These are phyloP conservation scores for Uropetala carovei DNA, from an alignment of 2,888 invertebrate genomes.

Conservation along the genomic window DNA sequence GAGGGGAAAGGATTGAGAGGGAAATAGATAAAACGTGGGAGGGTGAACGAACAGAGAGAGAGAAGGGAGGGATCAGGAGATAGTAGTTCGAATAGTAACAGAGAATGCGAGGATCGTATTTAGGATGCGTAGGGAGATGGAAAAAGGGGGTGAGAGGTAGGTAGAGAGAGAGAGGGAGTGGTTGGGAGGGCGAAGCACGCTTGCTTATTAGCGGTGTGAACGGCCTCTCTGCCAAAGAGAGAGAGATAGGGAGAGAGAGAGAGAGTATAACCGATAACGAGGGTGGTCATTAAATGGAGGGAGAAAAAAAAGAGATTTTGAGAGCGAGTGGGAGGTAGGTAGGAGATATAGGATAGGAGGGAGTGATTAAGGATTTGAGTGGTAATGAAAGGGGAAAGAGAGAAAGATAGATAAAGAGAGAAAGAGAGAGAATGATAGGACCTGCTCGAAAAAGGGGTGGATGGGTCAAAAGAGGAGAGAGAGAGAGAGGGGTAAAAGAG, in stretches of 20 bases:
- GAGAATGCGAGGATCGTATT: neutral
- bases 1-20: neutral
- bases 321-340: neutral
- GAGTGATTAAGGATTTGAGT: conserved; percentile 2
- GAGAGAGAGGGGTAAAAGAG: neutral
- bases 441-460: neutral
- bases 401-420: neutral
- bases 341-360: neutral
- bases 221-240: conserved; percentile 45
- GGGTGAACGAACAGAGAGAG: neutral
- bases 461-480: neutral
- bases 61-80: neutral
- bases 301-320: conserved; percentile 18
- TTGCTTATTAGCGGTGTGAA: conserved; percentile 59
- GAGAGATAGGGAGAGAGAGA: conserved; percentile 19
- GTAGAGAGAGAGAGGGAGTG: neutral
- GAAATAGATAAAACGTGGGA: neutral
- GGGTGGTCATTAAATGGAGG: conserved; percentile 54
- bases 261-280: conserved; percentile 57
- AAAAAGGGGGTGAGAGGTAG: neutral
- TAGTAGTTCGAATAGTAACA: neutral
- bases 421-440: neutral
- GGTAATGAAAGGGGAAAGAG: neutral
- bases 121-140: neutral
- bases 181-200: neutral